Conservation (phyloP, 2,113 vertebrate species). For the Peromyscus leucopus region DNA sequence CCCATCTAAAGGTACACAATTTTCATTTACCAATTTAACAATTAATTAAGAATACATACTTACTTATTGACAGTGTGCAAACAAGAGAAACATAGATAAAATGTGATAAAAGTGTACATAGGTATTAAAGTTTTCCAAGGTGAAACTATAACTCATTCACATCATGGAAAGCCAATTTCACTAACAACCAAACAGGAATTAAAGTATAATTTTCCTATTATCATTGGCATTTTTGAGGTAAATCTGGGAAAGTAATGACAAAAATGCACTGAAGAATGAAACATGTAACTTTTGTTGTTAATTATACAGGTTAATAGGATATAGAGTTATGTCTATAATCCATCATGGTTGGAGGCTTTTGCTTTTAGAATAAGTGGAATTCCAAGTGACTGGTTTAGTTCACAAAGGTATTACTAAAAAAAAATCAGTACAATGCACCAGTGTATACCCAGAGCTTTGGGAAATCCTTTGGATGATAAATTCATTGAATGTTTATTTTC, state of each 20-base stretch:
- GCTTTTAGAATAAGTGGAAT: conserved; percentile 14
- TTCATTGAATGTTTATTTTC: not conserved
- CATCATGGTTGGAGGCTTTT: not conserved
- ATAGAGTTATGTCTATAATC: not conserved
- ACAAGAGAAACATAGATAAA: not conserved
- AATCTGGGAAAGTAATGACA: not conserved
- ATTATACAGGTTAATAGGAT: not conserved
- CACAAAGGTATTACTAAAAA: not conserved
- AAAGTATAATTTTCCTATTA: not conserved
- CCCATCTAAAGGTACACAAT: not conserved
- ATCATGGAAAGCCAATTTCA: conserved; percentile 1
- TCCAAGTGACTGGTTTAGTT: conserved; percentile 20
- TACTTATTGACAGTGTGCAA: not conserved
- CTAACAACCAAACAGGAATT: not conserved
- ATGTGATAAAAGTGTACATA: not conserved
- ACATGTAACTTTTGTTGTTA: not conserved
- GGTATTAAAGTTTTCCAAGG: not conserved
- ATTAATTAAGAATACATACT: not conserved
- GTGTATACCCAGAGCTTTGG: not conserved
- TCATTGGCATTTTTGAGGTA: not conserved
- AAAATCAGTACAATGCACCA: not conserved
- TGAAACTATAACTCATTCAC: not conserved
- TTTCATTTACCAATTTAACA: not conserved
- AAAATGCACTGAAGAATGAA: not conserved
- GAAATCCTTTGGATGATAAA: not conserved